Conservation (phyloP, 1,140 invertebrate species). For the Drosophila gunungcola region DNA sequence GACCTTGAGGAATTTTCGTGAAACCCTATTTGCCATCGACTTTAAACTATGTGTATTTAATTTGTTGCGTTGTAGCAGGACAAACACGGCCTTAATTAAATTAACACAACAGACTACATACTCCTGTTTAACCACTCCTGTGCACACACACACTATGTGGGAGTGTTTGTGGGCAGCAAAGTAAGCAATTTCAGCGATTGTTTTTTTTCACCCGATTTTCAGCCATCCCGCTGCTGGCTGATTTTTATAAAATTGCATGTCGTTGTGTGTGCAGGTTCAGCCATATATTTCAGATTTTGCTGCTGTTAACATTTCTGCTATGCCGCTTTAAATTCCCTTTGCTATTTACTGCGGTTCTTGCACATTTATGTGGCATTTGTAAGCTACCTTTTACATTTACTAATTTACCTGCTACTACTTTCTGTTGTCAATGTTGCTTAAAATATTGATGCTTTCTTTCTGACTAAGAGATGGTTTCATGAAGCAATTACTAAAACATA, state of each 20-base stretch:
- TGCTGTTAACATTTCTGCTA: constrained; percentile 8
- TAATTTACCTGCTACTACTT: too few species aligned
- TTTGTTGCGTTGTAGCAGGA: constrained; percentile 29
- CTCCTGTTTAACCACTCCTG: constrained; percentile 29
- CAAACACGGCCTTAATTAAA: constrained; percentile 67
- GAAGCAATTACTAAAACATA: too few species aligned
- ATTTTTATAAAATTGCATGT: constrained; percentile 74
- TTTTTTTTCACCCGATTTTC: constrained; percentile 32
- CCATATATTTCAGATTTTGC: constrained; percentile 5
- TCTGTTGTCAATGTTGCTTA: not conserved
- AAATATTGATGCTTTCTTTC: not conserved
- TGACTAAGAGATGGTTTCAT: too few species aligned
- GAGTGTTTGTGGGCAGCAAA: constrained; percentile 56
- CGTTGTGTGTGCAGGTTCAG: not conserved
- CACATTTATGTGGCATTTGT: not conserved
- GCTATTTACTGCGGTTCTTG: not conserved
- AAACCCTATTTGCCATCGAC: constrained; percentile 17
- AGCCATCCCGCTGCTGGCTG: constrained; percentile 35
- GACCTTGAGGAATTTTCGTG: constrained; percentile 28
- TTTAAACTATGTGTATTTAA: constrained; percentile 34
- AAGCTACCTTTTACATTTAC: too few species aligned
- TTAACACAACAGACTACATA: constrained; percentile 75
- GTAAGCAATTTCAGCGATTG: constrained; percentile 64
- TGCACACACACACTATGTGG: constrained; percentile 38
- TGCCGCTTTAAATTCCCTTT: not conserved